These are phyloP conservation scores for Heterohyrax brucei DNA, from an alignment of 2,797 vertebrate species.

Conservation along the genomic window DNA sequence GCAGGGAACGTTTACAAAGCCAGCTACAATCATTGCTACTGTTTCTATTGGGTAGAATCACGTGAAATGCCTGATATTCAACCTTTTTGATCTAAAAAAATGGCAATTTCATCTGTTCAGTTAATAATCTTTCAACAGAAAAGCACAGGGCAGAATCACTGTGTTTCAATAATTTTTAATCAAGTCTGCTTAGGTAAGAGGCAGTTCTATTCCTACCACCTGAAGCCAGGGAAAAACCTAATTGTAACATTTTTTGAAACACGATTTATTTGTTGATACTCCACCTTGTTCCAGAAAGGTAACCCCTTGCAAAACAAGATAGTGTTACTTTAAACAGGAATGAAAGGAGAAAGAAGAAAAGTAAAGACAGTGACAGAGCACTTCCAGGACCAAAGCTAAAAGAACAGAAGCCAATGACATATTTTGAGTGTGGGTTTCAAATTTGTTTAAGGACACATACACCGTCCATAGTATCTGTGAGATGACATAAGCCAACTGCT, in stretches of 20 bases:
- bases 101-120: not conserved
- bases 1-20: not conserved
- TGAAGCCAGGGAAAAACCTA: not conserved
- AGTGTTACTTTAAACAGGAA: not conserved
- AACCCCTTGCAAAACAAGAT: not conserved
- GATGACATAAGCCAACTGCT: not conserved
- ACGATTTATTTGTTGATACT: not conserved
- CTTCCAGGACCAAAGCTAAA: not conserved
- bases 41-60: not conserved
- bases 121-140: not conserved
- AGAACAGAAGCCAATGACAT: not conserved
- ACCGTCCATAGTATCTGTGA: rapidly evolving
- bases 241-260: not conserved
- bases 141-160: not conserved
- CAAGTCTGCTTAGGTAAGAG: not conserved
- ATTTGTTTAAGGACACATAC: not conserved
- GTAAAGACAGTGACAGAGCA: not conserved
- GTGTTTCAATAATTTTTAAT: not conserved
- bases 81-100: constrained; percentile 8
- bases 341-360: not conserved
- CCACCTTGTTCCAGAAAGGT: not conserved
- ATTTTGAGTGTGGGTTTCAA: not conserved
- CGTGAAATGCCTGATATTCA: not conserved
- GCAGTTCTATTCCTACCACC: not conserved
- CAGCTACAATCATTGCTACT: not conserved